Evolutionary conservation across 1,140 invertebrate species (phyloP).

Genomic region (Trachelipus rathkii): DNA sequence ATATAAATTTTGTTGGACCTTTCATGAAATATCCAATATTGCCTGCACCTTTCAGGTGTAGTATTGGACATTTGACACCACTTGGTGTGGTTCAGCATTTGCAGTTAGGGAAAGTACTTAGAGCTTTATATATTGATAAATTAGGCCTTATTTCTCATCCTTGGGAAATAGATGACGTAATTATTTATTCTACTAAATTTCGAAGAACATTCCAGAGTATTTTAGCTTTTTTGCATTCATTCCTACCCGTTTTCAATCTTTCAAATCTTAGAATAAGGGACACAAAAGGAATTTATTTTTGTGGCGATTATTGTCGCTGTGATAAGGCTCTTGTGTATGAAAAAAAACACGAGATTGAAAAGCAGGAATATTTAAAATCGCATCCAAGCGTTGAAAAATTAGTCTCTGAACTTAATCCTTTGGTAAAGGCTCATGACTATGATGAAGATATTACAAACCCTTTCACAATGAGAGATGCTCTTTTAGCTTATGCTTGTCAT

Average conservation of each 20-base stretch:
- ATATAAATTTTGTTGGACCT: slow-evolving; percentile 63
- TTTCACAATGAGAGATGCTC: slow-evolving; percentile 69
- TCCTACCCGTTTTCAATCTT: slow-evolving; percentile 61
- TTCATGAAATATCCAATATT: slow-evolving; percentile 76
- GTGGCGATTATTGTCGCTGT: slow-evolving; percentile 76
- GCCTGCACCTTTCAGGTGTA: slow-evolving; percentile 60
- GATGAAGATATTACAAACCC: slow-evolving; percentile 57
- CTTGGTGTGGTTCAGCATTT: slow-evolving; percentile 69
- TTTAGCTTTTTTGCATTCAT: slow-evolving; percentile 70
- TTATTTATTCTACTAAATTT: slow-evolving; percentile 75
- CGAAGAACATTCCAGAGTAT: slow-evolving; percentile 84
- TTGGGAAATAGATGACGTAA: slow-evolving; percentile 59
- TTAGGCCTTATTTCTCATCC: slow-evolving; percentile 55
- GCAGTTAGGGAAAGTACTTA: slow-evolving; percentile 66
- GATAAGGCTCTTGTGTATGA: slow-evolving; percentile 63
- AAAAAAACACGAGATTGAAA: slow-evolving; percentile 53
- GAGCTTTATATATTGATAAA: slow-evolving; percentile 63
- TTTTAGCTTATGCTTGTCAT: slow-evolving; percentile 79
- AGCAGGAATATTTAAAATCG: slow-evolving; percentile 43
- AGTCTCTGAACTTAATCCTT: slow-evolving; percentile 53
- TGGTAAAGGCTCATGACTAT: slow-evolving; percentile 62
- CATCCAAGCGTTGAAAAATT: slow-evolving; percentile 62
- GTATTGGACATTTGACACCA: slow-evolving; percentile 66
- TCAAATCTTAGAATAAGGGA: slow-evolving; percentile 60
- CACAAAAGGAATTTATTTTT: slow-evolving; percentile 76